These are phyloP conservation scores for Drosophila willistoni DNA, from an alignment of 1,140 invertebrate species.

Conservation along the genomic window DNA sequence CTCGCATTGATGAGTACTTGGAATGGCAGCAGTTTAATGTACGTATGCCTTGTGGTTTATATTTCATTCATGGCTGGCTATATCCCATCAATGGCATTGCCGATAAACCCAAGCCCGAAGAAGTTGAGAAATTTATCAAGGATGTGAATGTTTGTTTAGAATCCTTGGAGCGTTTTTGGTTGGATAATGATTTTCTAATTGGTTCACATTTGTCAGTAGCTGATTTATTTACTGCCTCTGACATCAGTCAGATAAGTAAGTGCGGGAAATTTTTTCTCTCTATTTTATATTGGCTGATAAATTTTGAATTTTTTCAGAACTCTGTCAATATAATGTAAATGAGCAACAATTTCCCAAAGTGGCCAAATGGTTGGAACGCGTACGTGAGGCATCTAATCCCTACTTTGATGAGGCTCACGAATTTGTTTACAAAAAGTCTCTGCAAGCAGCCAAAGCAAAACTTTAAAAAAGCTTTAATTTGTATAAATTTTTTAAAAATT, in stretches of 20 bases:
- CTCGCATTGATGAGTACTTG: slow-evolving; percentile 91
- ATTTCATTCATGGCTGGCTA: slow-evolving; percentile 86
- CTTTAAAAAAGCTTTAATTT: slow-evolving; percentile 19
- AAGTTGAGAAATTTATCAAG: slow-evolving; percentile 84
- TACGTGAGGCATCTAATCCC: slow-evolving; percentile 85
- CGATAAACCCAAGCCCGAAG: slow-evolving; percentile 80
- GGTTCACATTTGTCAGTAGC: slow-evolving; percentile 89
- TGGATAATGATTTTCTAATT: slow-evolving; percentile 86
- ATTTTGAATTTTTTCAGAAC: slow-evolving; percentile 78
- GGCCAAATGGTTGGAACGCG: slow-evolving; percentile 87
- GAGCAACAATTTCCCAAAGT: slow-evolving; percentile 85
- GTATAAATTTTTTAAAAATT: too few relatives aligned
- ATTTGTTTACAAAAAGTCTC: slow-evolving; percentile 48
- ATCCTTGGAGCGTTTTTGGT: slow-evolving; percentile 86
- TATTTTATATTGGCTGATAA: too few relatives aligned
- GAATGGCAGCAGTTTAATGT: slow-evolving; percentile 93
- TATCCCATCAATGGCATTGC: slow-evolving; percentile 83
- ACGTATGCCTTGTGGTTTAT: slow-evolving; percentile 86
- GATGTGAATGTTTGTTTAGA: slow-evolving; percentile 83
- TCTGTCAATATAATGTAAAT: slow-evolving; percentile 86
- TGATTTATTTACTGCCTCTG: slow-evolving; percentile 90
- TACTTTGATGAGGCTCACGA: slow-evolving; percentile 86
- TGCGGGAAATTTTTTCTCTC: background rate
- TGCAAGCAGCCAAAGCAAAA: slow-evolving; percentile 36
- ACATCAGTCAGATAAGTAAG: slow-evolving; percentile 92